Percentiles rank a stretch among this genome's conserved stretches.
These are phyloP conservation scores for Syndactyla subalaris DNA, from an alignment of 2,797 vertebrate genomes.

Conservation along the genomic window DNA sequence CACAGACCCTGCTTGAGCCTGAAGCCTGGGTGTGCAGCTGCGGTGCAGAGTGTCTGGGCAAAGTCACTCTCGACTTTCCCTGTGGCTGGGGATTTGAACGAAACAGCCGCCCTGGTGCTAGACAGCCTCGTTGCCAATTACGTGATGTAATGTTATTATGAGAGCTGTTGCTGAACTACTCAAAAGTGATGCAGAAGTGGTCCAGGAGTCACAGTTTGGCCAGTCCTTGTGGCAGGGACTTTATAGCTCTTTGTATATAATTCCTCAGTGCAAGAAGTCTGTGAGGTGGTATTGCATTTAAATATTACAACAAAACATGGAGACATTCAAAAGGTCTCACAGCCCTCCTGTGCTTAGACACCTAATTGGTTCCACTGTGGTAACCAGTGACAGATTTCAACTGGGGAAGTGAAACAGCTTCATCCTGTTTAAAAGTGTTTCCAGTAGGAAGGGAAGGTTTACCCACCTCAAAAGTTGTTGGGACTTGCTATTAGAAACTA, in stretches of 20 bases:
- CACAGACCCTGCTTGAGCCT: rapidly evolving
- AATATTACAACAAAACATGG: neutral
- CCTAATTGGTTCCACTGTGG: neutral
- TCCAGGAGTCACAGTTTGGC: neutral
- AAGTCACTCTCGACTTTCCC: neutral
- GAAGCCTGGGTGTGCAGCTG: rapidly evolving
- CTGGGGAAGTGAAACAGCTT: neutral
- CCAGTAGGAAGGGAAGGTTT: neutral
- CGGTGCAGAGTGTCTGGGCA: neutral
- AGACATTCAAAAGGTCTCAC: neutral
- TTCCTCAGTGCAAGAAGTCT: neutral
- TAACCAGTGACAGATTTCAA: neutral
- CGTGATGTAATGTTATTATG: neutral
- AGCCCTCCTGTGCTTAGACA: neutral
- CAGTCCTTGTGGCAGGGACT: neutral
- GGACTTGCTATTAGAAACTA: neutral
- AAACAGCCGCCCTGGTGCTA: neutral
- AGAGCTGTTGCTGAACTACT: neutral
- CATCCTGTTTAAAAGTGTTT: neutral
- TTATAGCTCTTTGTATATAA: neutral
- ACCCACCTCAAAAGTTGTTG: neutral
- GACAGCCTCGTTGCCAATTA: neutral
- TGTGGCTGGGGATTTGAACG: neutral
- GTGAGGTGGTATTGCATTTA: neutral
- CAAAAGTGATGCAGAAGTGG: neutral